Evolutionary conservation across 2,888 invertebrate genomes (phyloP), one percentile per base, ranked within the genome.

Genomic region (Drosophila colorata): DNA sequence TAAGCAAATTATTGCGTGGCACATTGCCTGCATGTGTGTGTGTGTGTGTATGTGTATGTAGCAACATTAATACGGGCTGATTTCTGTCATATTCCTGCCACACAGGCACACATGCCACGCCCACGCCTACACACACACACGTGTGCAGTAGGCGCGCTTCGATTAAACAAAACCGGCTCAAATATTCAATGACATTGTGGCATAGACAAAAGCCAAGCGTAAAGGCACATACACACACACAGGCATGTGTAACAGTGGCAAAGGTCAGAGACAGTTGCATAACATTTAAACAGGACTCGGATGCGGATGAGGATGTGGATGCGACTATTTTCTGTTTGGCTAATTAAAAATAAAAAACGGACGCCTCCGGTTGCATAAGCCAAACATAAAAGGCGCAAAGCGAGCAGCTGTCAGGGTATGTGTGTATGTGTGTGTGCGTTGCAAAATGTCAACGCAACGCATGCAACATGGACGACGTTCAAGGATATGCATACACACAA

Each of bases 121-220:
- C 64, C 41, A 51, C 65, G 46, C 56, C 31, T 13, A 35, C 33
- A 5, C 4, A 25, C 6, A 43, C 41, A 52, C 40, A 49, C 40
- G 60, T 14, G 55, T 46, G 46, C 47, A 48, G 47, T 49, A 35
- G 63, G 68, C 65, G 65, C 79, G 72, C 81, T 85, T 85, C 85
- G 85, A 85, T 85, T 85, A 87, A 85, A 85, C 88, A 85, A 85
- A 76, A 78, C 81, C 88, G 60, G 44, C 72, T 83, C 72, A 80
- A 80, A 84, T 85, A 85, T 85, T 84, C 88, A 87, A 46, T 88
- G 85, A 84, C 85, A 85, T 88, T 88, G 85, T 72, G 66, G 66
- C 85, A 80, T 82, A 85, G 85, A 79, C 87, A 74, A 72, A 72
- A 48, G 48, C 59, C 35, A 52, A 68, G 56, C 65, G 43, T 31